phyloP scores from a whole-genome alignment of 92 coral and sea anemone genomes.

The Actinernus sp. region DNA sequence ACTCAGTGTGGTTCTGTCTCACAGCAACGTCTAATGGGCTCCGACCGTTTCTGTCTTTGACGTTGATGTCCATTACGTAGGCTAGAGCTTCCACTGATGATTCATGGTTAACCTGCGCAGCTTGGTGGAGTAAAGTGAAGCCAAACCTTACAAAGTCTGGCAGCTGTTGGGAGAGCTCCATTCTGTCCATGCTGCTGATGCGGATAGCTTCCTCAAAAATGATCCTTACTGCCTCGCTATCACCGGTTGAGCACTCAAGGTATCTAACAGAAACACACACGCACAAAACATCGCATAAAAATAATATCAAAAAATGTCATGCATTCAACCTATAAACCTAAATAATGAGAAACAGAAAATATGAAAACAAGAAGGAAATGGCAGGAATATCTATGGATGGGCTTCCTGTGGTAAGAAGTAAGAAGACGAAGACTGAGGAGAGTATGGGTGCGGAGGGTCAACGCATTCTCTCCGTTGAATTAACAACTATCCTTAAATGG shows the following conservation, averaged over 20 bases:
- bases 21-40: slow-evolving; percentile 76
- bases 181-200: slow-evolving; percentile 77
- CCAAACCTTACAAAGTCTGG: slow-evolving; percentile 76
- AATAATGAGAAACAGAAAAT: too few species aligned
- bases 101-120: slow-evolving; percentile 75
- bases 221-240: slow-evolving; percentile 48
- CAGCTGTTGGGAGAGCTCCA: slow-evolving; percentile 70
- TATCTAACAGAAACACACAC: too few species aligned
- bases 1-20: slow-evolving; percentile 35
- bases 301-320: too few species aligned
- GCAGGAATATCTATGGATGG: too few species aligned
- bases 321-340: too few species aligned
- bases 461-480: too few species aligned
- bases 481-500: too few species aligned
- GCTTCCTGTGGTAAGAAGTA: too few species aligned
- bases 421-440: background rate
- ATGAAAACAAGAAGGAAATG: too few species aligned
- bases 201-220: slow-evolving; percentile 72
- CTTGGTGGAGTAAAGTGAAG: slow-evolving; percentile 79
- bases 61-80: slow-evolving; percentile 72
- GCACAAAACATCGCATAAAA: too few species aligned
- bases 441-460: background rate
- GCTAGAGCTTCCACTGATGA: slow-evolving; percentile 76
- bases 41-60: slow-evolving; percentile 61
- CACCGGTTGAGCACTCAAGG: slow-evolving; percentile 73